phyloP scores from a whole-genome alignment of 2,113 vertebrate genomes.

The Synodontis membranacea region DNA sequence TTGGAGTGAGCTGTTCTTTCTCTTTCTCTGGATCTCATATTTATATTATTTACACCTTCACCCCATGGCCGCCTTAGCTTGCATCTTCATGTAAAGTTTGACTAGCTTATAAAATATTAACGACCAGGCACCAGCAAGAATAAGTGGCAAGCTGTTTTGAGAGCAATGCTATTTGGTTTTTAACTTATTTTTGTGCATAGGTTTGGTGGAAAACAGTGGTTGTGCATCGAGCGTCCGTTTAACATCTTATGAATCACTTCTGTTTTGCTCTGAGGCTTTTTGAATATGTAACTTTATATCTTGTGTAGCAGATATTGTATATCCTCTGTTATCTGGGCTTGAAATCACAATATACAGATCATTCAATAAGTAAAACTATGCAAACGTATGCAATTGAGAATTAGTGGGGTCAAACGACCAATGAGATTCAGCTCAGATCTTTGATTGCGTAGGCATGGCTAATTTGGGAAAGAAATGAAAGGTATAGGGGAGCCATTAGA shows the following conservation, averaged over 20 bases:
- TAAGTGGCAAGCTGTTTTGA: not conserved
- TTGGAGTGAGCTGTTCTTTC: conserved; percentile 4
- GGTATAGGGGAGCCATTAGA: conserved; percentile 20
- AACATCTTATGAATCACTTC: not conserved
- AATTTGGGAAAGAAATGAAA: conserved; percentile 23
- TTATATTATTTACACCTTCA: conserved; percentile 43
- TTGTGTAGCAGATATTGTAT: not conserved
- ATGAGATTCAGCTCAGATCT: conserved; percentile 12
- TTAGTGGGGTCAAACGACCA: conserved; percentile 5
- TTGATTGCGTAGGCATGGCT: conserved; percentile 19
- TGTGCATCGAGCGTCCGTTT: conserved; percentile 13
- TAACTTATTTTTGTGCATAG: not conserved
- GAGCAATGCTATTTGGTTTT: not conserved
- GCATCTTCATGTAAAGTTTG: conserved; percentile 30
- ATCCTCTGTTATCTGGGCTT: not conserved
- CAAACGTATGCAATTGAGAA: not conserved
- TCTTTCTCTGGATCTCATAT: conserved; percentile 7
- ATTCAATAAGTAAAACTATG: not conserved
- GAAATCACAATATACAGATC: not conserved
- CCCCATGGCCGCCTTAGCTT: not conserved
- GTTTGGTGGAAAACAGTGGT: not conserved
- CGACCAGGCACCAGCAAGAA: conserved; percentile 21
- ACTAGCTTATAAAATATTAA: conserved; percentile 38
- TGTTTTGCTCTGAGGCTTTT: not conserved
- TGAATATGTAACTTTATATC: not conserved